Conservation (phyloP, 1,140 invertebrate genomes). For the Drosophila yakuba region DNA sequence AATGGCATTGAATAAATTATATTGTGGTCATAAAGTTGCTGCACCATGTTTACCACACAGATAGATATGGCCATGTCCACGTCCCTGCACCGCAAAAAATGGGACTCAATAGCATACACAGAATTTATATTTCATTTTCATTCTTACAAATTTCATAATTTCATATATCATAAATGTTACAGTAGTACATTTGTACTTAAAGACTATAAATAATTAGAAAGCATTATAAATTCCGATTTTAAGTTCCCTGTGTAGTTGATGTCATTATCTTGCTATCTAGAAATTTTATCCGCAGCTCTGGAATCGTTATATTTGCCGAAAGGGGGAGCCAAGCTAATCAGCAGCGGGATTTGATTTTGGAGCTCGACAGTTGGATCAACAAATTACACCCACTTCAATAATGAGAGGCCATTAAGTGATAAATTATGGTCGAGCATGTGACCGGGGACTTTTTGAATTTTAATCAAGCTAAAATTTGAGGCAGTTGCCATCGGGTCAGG, state of each 20-base stretch:
- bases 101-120: neutral
- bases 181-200: too few relatives aligned
- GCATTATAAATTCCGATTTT: neutral
- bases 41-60: conserved; percentile 65
- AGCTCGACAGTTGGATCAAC: conserved; percentile 31
- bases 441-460: conserved; percentile 67
- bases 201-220: too few relatives aligned
- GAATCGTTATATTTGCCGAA: conserved; percentile 22
- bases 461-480: conserved; percentile 77
- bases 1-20: conserved; percentile 83
- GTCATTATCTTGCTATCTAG: conserved; percentile 20
- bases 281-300: conserved; percentile 18
- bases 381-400: conserved; percentile 48
- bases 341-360: conserved; percentile 40
- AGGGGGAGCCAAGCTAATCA: conserved; percentile 26
- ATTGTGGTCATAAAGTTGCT: conserved; percentile 78
- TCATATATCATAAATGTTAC: too few relatives aligned
- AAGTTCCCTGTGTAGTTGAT: conserved; percentile 1
- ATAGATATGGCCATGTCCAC: conserved; percentile 46
- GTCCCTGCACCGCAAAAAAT: conserved; percentile 26
- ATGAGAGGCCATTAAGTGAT: conserved; percentile 68
- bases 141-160: too few relatives aligned
- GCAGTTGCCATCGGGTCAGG: conserved; percentile 58
- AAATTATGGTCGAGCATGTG: conserved; percentile 57
- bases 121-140: too few relatives aligned